Evolutionary conservation across 2,888 invertebrate genomes (phyloP).

Genomic region (Harmothoe impar): DNA sequence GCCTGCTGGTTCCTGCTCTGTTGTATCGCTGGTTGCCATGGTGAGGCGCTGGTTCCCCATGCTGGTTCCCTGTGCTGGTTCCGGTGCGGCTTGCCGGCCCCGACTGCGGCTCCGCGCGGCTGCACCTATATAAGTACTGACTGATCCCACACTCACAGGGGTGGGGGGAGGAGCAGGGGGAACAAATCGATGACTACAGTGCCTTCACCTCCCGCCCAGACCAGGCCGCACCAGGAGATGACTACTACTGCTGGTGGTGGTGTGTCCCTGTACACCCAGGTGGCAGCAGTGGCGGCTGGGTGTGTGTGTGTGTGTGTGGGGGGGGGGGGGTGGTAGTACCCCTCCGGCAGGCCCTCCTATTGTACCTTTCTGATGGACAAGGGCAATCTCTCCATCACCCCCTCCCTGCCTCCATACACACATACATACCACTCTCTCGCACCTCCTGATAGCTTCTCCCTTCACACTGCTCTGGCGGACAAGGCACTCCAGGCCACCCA

Average conservation of each 20-base stretch:
- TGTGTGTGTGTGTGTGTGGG: neutral
- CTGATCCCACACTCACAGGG: neutral
- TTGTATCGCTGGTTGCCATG: neutral
- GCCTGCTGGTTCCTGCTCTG: neutral
- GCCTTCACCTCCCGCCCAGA: neutral
- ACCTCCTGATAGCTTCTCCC: neutral
- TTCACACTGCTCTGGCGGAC: too few relatives aligned
- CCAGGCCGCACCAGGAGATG: slow-evolving; percentile 19
- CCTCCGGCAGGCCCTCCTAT: neutral
- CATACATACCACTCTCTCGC: neutral
- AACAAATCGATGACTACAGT: slow-evolving; percentile 19
- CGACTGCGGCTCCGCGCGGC: neutral
- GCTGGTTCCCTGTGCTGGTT: too few relatives aligned
- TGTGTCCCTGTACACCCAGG: neutral
- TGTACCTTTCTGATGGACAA: neutral
- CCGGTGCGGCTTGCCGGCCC: neutral
- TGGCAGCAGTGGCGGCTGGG: neutral
- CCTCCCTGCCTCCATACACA: neutral
- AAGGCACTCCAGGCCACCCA: too few relatives aligned
- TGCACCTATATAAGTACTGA: neutral
- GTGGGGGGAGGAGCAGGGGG: neutral
- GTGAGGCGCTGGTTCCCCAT: neutral
- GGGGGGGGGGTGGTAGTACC: neutral
- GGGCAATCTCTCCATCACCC: neutral
- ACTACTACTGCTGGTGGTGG: neutral